A percentile compares a stretch with the other conserved stretches of the same genome.
Evolutionary conservation across 2,113 vertebrate genomes (phyloP).

Genomic region (Ameiurus melas): DNA sequence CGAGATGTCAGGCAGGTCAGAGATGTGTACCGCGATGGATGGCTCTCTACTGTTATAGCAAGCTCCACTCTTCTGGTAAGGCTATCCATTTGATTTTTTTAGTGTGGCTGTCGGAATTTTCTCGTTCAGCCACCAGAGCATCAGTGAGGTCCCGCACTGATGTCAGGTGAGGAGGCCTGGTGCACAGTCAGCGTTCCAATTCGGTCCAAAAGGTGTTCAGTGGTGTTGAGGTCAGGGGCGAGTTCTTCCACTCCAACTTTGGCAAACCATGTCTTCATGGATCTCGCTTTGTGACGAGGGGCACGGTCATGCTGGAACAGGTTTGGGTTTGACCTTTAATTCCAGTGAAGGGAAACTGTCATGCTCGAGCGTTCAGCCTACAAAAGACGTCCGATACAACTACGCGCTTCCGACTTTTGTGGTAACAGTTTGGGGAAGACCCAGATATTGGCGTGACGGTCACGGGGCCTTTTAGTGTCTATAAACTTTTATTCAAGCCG

Average conservation of each 20-base stretch:
- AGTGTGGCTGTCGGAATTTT: background rate
- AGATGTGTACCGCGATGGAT: too few relatives aligned
- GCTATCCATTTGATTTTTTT: background rate
- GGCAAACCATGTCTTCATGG: background rate
- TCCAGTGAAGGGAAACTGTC: background rate
- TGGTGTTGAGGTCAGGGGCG: background rate
- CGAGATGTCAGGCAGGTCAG: too few relatives aligned
- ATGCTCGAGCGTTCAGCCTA: background rate
- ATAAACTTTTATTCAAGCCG: background rate
- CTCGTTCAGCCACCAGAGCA: background rate
- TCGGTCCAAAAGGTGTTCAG: background rate
- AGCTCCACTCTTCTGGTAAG: background rate
- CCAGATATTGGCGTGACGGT: background rate
- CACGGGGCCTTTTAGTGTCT: background rate
- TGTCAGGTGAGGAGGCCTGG: background rate
- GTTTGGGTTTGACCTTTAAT: background rate
- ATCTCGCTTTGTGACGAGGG: background rate
- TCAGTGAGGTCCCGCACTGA: background rate
- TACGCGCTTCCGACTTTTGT: background rate
- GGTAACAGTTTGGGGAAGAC: background rate
- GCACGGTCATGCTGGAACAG: background rate
- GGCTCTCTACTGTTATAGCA: background rate
- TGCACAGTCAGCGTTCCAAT: background rate
- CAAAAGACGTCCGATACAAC: background rate
- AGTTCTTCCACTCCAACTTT: background rate